phyloP scores from a whole-genome alignment of 2,797 vertebrate genomes.

The Cottoperca gobio region DNA sequence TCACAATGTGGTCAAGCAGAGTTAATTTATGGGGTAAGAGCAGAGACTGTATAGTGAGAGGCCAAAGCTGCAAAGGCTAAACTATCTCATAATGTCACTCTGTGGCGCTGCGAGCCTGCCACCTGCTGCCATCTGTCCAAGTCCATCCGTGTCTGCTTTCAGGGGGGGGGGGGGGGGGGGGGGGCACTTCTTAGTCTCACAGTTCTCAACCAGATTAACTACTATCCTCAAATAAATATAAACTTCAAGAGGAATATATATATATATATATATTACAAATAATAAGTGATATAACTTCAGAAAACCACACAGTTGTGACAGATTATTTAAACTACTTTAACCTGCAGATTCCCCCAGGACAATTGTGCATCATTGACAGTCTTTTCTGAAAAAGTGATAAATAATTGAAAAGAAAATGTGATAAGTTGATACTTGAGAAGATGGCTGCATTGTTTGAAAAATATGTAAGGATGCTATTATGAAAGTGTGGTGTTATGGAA shows the following conservation, averaged over 20 bases:
- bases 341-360: not conserved
- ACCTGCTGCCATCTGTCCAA: constrained; percentile 86
- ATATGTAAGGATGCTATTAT: not conserved
- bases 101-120: constrained; percentile 54
- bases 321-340: not conserved
- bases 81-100: constrained; percentile 58
- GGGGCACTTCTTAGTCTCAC: constrained; percentile 27
- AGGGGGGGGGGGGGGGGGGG: constrained; percentile 39
- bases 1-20: constrained; percentile 6
- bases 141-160: constrained; percentile 83
- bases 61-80: constrained; percentile 48
- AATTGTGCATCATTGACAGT: not conserved
- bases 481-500: not conserved
- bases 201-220: constrained; percentile 7
- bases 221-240: not conserved
- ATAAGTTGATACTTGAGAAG: not conserved
- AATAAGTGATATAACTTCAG: not conserved
- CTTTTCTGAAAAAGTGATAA: too few relatives aligned
- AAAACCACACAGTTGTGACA: not conserved
- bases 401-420: not conserved
- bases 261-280: not conserved
- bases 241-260: not conserved
- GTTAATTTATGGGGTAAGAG: constrained; percentile 14
- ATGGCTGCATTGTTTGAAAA: too few relatives aligned
- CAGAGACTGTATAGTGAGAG: constrained; percentile 2